Conservation (phyloP, 2,888 invertebrate genomes). For the Nomada goodeniana region DNA sequence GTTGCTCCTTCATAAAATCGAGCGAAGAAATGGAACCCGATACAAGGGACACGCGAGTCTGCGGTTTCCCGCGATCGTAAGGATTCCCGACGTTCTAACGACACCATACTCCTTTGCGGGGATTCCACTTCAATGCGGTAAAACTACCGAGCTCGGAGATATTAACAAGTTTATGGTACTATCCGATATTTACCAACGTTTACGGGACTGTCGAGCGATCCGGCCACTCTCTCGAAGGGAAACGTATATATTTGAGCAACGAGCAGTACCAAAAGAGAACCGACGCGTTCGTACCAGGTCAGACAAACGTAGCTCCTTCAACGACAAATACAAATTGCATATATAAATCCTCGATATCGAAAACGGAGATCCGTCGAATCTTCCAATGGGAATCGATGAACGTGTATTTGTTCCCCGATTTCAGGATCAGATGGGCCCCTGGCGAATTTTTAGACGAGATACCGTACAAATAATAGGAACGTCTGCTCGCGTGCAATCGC, state of each 20-base stretch:
- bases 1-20: slow-evolving; percentile 25
- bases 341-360: background rate
- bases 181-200: too few relatives aligned
- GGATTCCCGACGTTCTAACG: slow-evolving; percentile 56
- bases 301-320: background rate
- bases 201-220: too few relatives aligned
- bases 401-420: background rate
- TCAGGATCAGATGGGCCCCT: background rate
- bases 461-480: background rate
- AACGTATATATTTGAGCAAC: too few relatives aligned
- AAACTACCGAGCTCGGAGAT: too few relatives aligned
- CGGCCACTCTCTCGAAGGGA: too few relatives aligned
- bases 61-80: slow-evolving; percentile 50
- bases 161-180: too few relatives aligned
- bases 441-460: slow-evolving; percentile 10
- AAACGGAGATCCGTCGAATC: background rate
- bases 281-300: background rate
- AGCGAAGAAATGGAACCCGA: slow-evolving; percentile 28
- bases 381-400: background rate
- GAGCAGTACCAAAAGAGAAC: background rate
- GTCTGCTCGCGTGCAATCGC: background rate
- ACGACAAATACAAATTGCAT: background rate
- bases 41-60: slow-evolving; percentile 15
- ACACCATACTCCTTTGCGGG: slow-evolving; percentile 49
- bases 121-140: background rate